Conservation (phyloP, 1,140 invertebrate genomes). For the Drosophila lini region DNA sequence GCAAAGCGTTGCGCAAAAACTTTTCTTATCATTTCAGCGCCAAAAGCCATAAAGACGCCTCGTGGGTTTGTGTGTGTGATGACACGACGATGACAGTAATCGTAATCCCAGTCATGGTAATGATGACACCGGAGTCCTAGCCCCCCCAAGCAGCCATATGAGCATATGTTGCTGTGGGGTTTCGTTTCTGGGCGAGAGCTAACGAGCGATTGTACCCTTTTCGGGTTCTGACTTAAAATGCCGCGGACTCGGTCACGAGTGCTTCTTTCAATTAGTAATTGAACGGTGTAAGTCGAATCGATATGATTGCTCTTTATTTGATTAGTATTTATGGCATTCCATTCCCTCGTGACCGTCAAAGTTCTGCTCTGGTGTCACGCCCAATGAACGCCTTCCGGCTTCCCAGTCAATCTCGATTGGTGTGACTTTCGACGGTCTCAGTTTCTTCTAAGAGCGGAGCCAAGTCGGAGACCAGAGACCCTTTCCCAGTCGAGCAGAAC, state of each 20-base stretch:
- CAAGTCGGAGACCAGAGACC: background rate
- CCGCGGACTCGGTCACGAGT: background rate
- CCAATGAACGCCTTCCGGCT: slow-evolving; percentile 19
- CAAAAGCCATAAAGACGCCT: slow-evolving; percentile 74
- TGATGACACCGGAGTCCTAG: slow-evolving; percentile 62
- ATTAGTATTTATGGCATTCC: slow-evolving; percentile 22
- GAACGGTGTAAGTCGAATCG: slow-evolving; percentile 16
- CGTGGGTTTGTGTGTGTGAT: slow-evolving; percentile 34
- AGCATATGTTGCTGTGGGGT: slow-evolving; percentile 55
- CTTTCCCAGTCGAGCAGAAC: slow-evolving; percentile 34
- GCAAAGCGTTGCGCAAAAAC: slow-evolving; percentile 49
- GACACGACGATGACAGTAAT: slow-evolving; percentile 68
- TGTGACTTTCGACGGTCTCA: slow-evolving; percentile 15
- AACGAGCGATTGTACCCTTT: slow-evolving; percentile 27
- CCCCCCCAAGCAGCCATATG: slow-evolving; percentile 9
- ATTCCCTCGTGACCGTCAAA: background rate
- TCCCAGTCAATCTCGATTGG: slow-evolving; percentile 8
- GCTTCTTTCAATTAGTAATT: slow-evolving; percentile 37
- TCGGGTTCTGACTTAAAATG: background rate
- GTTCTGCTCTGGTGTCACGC: slow-evolving; percentile 7
- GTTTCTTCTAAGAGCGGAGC: background rate
- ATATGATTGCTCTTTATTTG: slow-evolving; percentile 19
- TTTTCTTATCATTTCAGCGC: slow-evolving; percentile 75
- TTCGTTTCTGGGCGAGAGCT: slow-evolving; percentile 6
- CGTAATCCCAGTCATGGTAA: slow-evolving; percentile 69